A percentile compares a stretch with the other conserved stretches of the same genome.
Conservation (phyloP, 2,797 vertebrate genomes). For the Rousettus madagascariensis region DNA sequence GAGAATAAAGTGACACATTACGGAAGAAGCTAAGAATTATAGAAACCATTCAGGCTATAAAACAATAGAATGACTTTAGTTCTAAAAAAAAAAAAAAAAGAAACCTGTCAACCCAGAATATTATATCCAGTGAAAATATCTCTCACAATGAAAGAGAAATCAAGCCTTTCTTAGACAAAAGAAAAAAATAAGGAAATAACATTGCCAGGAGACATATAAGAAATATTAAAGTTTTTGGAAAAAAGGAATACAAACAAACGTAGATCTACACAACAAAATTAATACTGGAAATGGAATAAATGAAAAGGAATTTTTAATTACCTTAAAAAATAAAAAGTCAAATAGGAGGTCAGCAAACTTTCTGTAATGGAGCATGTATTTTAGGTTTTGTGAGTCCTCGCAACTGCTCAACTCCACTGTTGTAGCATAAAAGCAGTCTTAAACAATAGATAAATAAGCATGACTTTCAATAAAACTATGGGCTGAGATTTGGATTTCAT, state of each 20-base stretch:
- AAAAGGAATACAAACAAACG: background rate
- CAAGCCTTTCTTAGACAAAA: background rate
- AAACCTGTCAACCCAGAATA: background rate
- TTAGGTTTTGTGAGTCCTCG: background rate
- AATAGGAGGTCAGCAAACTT: background rate
- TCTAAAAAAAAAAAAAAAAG: too few species aligned
- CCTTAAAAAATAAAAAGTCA: background rate
- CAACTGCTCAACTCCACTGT: background rate
- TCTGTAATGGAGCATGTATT: background rate
- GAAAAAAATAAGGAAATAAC: background rate
- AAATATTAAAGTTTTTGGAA: background rate
- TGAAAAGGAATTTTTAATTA: background rate
- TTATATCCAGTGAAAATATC: background rate
- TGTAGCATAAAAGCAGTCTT: background rate
- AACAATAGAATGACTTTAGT: background rate
- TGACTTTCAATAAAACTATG: background rate
- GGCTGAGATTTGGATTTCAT: background rate
- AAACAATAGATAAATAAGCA: background rate
- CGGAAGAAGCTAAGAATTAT: background rate
- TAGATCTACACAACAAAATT: background rate
- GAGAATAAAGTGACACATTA: background rate
- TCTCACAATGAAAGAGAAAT: background rate
- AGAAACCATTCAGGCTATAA: background rate
- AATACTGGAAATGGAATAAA: background rate
- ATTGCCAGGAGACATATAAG: background rate